Conservation (phyloP, 2,797 vertebrate genomes). For the Nasua narica region DNA sequence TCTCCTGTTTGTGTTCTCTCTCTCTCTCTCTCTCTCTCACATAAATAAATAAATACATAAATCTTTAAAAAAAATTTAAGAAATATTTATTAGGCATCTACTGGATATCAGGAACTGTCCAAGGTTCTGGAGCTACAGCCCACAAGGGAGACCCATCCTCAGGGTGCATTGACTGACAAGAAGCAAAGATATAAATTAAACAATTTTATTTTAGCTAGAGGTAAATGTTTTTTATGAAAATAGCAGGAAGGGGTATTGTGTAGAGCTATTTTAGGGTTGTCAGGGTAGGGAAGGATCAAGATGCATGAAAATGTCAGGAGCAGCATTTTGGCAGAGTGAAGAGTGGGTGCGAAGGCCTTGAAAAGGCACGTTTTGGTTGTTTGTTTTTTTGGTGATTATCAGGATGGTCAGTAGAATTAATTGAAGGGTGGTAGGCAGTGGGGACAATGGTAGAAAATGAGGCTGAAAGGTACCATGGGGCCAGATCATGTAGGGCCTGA, state of each 20-base stretch:
- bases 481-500: not conserved
- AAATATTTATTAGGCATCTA: not conserved
- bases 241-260: not conserved
- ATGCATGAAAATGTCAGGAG: not conserved
- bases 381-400: not conserved
- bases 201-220: not conserved
- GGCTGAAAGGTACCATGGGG: not conserved
- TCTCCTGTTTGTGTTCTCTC: no score
- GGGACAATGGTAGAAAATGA: not conserved
- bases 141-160: not conserved
- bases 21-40: not conserved
- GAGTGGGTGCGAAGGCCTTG: not conserved
- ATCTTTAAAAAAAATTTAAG: not conserved
- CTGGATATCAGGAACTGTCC: not conserved
- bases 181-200: not conserved
- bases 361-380: not conserved
- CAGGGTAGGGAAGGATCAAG: not conserved
- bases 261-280: not conserved
- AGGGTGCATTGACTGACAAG: not conserved
- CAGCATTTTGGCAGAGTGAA: not conserved
- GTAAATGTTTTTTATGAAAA: not conserved
- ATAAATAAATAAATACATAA: not conserved
- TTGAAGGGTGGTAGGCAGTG: not conserved
- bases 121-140: not conserved
- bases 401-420: not conserved